Conservation (phyloP, 2,888 invertebrate species). For the Hypsopygia costalis region DNA sequence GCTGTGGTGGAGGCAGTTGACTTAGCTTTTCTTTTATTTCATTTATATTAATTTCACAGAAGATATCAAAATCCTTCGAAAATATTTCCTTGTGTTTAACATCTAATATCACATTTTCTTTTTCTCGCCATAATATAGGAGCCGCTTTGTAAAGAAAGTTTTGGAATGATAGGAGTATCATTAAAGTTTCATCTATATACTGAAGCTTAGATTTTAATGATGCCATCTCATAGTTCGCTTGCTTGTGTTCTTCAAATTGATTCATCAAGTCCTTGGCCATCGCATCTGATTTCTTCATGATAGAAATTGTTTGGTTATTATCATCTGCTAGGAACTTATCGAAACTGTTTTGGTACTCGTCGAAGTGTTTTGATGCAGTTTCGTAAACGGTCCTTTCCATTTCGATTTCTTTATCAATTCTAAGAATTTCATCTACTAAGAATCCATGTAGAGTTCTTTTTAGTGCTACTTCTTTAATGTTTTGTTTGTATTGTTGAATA, state of each 20-base stretch:
- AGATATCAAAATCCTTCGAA: slow-evolving; percentile 50
- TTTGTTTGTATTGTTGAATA: slow-evolving; percentile 74
- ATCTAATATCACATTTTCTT: slow-evolving; percentile 43
- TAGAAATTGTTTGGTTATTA: slow-evolving; percentile 65
- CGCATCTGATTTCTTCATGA: slow-evolving; percentile 69
- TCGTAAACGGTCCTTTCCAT: slow-evolving; percentile 55
- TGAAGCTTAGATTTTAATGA: slow-evolving; percentile 65
- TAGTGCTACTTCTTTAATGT: slow-evolving; percentile 64
- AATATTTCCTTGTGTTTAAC: slow-evolving; percentile 47
- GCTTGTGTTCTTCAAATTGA: slow-evolving; percentile 61
- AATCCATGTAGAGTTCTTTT: slow-evolving; percentile 60
- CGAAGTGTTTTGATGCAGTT: slow-evolving; percentile 57
- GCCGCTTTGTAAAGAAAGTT: slow-evolving; percentile 62
- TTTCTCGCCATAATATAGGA: slow-evolving; percentile 64
- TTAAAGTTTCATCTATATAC: slow-evolving; percentile 62
- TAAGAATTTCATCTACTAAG: slow-evolving; percentile 61
- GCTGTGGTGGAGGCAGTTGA: slow-evolving; percentile 44
- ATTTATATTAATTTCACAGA: slow-evolving; percentile 42
- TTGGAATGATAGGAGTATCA: slow-evolving; percentile 65
- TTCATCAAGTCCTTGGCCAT: slow-evolving; percentile 57
- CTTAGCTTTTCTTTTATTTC: slow-evolving; percentile 39
- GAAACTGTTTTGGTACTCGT: slow-evolving; percentile 66
- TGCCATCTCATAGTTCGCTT: slow-evolving; percentile 60
- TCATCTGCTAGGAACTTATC: slow-evolving; percentile 70
- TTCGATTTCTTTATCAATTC: slow-evolving; percentile 63